These are phyloP conservation scores for Polymixis flavicincta DNA, from an alignment of 2,888 invertebrate species.

Conservation along the genomic window DNA sequence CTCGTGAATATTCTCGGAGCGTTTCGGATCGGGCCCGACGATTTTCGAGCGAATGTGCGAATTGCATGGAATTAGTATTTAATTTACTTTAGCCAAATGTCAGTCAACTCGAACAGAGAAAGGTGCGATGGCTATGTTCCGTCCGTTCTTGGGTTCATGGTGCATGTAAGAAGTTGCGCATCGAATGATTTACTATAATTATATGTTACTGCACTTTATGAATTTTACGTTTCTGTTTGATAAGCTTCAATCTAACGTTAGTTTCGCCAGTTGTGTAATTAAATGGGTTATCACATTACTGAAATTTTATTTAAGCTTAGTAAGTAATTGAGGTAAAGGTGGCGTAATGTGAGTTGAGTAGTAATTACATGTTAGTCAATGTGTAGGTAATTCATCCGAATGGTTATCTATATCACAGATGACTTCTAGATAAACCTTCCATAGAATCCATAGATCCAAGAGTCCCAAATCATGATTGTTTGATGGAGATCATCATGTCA, in stretches of 20 bases:
- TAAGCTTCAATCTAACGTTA: not conserved
- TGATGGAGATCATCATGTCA: not conserved
- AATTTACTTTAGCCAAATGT: slow-evolving; percentile 54
- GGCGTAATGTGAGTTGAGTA: not conserved
- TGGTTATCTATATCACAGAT: not conserved
- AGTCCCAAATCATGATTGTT: not conserved
- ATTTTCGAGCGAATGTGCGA: slow-evolving; percentile 66
- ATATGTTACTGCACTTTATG: slow-evolving; percentile 6
- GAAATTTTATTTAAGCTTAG: slow-evolving; percentile 10
- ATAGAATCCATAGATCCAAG: not conserved
- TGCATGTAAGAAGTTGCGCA: slow-evolving; percentile 7
- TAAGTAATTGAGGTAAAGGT: not conserved
- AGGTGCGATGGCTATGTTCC: slow-evolving; percentile 44
- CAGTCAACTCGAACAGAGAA: slow-evolving; percentile 57
- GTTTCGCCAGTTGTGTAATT: slow-evolving; percentile 26
- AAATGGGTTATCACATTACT: slow-evolving; percentile 2
- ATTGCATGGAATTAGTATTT: slow-evolving; percentile 16
- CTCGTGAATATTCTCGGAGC: slow-evolving; percentile 76
- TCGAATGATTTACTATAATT: slow-evolving; percentile 47
- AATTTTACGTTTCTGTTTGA: slow-evolving; percentile 10
- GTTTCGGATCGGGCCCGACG: slow-evolving; percentile 68
- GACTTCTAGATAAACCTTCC: not conserved
- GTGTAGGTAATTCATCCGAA: not conserved
- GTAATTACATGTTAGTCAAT: not conserved
- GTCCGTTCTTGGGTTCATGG: slow-evolving; percentile 35